phyloP scores from a whole-genome alignment of 2,113 vertebrate species.

The Rafetus swinhoei region DNA sequence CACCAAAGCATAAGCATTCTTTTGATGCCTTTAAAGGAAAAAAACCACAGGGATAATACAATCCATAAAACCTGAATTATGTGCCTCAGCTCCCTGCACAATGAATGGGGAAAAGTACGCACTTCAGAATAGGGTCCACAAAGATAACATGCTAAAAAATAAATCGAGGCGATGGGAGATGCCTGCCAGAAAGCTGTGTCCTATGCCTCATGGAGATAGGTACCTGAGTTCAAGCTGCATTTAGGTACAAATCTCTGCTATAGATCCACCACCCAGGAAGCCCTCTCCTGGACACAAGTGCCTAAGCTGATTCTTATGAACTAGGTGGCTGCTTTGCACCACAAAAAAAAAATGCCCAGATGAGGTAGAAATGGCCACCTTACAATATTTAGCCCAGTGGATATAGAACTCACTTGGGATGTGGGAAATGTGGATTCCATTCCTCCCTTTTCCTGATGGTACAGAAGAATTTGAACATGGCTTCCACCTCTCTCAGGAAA shows the following conservation, averaged over 20 bases:
- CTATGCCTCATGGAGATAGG: neutral
- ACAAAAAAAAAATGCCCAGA: neutral
- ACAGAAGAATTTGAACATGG: neutral
- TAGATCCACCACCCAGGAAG: neutral
- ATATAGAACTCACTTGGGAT: neutral
- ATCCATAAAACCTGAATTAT: neutral
- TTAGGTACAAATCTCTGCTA: neutral
- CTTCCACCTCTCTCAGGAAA: neutral
- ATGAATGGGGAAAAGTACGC: neutral
- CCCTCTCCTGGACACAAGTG: neutral
- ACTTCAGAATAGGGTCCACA: neutral
- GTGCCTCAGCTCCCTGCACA: neutral
- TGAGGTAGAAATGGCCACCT: neutral
- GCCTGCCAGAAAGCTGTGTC: neutral
- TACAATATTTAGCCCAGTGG: neutral
- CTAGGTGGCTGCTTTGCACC: neutral
- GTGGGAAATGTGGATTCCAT: neutral
- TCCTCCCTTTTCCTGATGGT: neutral
- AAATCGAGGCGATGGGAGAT: neutral
- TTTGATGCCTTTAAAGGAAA: neutral
- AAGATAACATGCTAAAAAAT: neutral
- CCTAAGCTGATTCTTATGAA: neutral
- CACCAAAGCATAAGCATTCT: neutral
- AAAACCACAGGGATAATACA: neutral
- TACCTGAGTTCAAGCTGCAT: neutral